These are phyloP conservation scores for Callocephalon fimbriatum DNA, from an alignment of 2,113 vertebrate species.

Conservation along the genomic window DNA sequence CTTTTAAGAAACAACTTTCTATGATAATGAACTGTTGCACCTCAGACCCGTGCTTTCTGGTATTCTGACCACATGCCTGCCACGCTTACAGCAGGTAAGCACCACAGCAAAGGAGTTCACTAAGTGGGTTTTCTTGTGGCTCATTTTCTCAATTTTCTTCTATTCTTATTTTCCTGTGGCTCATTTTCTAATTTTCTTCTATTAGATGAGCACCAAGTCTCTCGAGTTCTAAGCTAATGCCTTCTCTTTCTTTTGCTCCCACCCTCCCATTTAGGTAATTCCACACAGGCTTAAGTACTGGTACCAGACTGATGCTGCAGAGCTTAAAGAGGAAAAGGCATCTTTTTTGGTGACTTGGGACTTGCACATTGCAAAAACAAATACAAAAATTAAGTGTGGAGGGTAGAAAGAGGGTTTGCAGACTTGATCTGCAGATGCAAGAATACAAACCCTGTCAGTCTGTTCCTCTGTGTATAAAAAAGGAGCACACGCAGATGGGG, in stretches of 20 bases:
- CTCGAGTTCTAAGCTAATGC: neutral
- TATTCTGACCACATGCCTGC: rapidly evolving
- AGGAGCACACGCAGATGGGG: neutral
- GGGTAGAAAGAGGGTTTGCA: neutral
- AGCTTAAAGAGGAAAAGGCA: neutral
- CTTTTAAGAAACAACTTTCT: neutral
- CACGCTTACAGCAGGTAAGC: rapidly evolving
- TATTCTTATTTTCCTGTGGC: neutral
- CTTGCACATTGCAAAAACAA: neutral
- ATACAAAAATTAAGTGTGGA: neutral
- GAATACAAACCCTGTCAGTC: neutral
- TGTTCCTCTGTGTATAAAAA: neutral
- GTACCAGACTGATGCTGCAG: neutral
- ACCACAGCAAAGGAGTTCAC: neutral
- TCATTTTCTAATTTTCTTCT: neutral
- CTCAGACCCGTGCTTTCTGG: neutral
- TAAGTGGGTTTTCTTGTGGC: neutral
- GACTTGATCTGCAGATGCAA: neutral
- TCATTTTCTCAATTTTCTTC: neutral
- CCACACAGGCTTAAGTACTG: neutral
- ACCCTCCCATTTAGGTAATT: neutral
- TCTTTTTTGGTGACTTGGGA: neutral
- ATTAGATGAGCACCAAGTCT: neutral
- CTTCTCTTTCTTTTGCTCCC: neutral
- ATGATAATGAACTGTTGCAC: neutral